These are phyloP conservation scores for Synergus laeviventris DNA, from an alignment of 2,888 invertebrate species.

Conservation along the genomic window DNA sequence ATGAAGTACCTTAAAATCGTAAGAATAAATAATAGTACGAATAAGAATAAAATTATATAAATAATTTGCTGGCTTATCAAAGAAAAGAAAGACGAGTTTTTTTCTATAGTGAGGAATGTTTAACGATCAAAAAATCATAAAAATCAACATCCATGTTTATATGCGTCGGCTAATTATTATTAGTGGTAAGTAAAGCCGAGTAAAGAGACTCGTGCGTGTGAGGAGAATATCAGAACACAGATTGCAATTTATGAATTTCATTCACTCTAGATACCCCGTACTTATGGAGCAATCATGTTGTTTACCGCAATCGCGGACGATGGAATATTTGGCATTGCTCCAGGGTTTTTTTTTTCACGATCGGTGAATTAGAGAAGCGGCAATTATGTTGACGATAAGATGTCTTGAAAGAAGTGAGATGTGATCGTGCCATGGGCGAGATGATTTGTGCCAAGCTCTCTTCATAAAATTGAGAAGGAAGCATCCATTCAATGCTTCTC, in stretches of 20 bases:
- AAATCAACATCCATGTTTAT: background rate
- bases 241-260: background rate
- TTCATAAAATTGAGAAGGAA: too few species aligned
- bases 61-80: too few species aligned
- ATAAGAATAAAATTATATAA: too few species aligned
- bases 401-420: background rate
- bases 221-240: background rate
- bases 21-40: too few species aligned
- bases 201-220: background rate
- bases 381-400: conserved; percentile 13
- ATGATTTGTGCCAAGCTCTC: too few species aligned
- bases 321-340: background rate
- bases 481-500: too few species aligned
- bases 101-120: background rate
- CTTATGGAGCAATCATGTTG: background rate
- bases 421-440: too few species aligned
- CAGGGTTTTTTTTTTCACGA: background rate
- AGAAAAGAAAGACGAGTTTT: too few species aligned
- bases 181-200: background rate
- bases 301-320: conserved; percentile 6
- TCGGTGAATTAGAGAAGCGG: background rate
- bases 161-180: background rate
- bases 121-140: background rate
- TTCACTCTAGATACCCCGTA: background rate
- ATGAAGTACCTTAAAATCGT: too few species aligned